These are phyloP conservation scores for Linnaemya tessellans DNA, from an alignment of 2,888 invertebrate species.

Conservation along the genomic window DNA sequence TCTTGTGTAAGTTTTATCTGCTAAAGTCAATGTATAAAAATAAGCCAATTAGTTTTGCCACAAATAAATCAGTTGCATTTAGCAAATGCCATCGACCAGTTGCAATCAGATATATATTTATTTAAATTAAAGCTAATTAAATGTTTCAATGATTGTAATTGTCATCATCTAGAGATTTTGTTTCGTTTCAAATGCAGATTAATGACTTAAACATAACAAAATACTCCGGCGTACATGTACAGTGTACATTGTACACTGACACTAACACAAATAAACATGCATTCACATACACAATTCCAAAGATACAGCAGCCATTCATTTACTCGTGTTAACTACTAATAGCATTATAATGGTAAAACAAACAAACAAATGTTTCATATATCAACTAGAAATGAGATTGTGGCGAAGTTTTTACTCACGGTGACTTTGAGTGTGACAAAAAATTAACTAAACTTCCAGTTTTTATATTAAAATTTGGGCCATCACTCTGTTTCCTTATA, in stretches of 20 bases:
- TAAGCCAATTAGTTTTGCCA: constrained; percentile 33
- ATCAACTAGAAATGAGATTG: not conserved
- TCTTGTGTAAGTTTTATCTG: constrained; percentile 1
- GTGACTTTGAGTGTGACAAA: not conserved
- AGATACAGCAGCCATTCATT: not conserved
- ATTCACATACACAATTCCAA: not conserved
- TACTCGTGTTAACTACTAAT: constrained; percentile 4
- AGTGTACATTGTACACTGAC: too few relatives aligned
- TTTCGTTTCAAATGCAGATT: constrained; percentile 44
- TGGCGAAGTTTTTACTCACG: not conserved
- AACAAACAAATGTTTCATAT: constrained; percentile 16
- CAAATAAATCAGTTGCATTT: not conserved
- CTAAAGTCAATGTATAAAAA: not conserved
- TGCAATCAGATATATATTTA: constrained; percentile 43
- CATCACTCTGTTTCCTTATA: too few relatives aligned
- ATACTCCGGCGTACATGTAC: not conserved
- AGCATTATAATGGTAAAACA: constrained; percentile 19
- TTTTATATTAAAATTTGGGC: too few relatives aligned
- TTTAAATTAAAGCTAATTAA: constrained; percentile 76
- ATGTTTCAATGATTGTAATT: constrained; percentile 68
- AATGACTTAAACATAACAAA: not conserved
- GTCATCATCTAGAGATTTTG: constrained; percentile 32
- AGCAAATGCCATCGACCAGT: not conserved
- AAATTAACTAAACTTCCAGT: too few relatives aligned
- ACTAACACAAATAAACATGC: not conserved